Evolutionary conservation across 2,797 vertebrate genomes (phyloP), one percentile per base, ranked within the genome.

Genomic region (Apogon hyalosoma): DNA sequence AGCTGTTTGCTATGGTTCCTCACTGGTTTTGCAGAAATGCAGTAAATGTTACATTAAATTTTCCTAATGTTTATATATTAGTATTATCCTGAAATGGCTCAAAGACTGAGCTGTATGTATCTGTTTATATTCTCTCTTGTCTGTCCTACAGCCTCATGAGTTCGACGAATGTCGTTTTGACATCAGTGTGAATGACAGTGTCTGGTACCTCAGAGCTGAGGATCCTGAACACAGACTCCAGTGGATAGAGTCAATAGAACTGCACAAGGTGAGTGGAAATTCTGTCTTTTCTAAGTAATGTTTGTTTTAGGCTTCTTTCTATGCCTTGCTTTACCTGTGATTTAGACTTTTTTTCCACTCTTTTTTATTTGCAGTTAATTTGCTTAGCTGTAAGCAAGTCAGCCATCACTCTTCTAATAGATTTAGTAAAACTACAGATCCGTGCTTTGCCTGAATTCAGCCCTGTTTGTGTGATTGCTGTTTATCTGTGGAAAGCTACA

Each of bases 111-210:
- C 36, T 16, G 55, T 10, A 19, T 28, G 24, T 48, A 55, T 58
- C 31, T 59, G 9, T 64, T 63, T 12, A 75, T 38, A 28, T 58
- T 8, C 43, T 6, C 39, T 77, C 43, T 77, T 61, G 51, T 79
- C 49, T 80, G 24, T 74, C 61, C 42, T 61, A 72, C 89, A 99
- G 98, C 98, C 98, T 58, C 98, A 99, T 77, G 97, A 99, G 87
- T 99, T 99, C 90, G 98, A 99, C 7, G 97, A 98, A 90, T 99
- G 98, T 88, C 96, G 98, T 77, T 96, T 99, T 91, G 98, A 99
- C 89, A 96, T 99, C 90, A 98, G 97, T 0, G 96, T 99, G 62
- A 99, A 98, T 31, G 97, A 99, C 78, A 99, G 96, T 4, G 94
- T 99, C 75, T 99, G 97, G 97, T 98, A 99, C 86, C 94, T 99